Evolutionary conservation across 2,113 vertebrate species (phyloP).

Genomic region (Leucoraja erinaceus): DNA sequence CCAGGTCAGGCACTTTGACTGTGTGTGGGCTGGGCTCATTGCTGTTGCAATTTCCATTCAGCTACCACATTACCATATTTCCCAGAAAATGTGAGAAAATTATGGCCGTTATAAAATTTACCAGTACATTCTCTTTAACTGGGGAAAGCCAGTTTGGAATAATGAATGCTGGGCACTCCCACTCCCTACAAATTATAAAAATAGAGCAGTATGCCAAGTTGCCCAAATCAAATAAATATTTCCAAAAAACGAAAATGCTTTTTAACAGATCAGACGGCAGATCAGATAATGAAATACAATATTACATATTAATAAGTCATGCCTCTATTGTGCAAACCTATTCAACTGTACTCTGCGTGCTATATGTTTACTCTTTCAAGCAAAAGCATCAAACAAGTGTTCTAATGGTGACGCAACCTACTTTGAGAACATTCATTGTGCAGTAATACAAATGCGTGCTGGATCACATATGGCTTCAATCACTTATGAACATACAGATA

Average conservation of each 20-base stretch:
- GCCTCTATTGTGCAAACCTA: background rate
- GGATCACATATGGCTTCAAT: slow-evolving; percentile 16
- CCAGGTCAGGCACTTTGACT: background rate
- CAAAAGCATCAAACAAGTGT: background rate
- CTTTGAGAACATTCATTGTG: background rate
- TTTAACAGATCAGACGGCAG: background rate
- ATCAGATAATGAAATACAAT: background rate
- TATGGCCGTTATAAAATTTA: background rate
- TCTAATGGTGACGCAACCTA: background rate
- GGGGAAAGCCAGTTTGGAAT: background rate
- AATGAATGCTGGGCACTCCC: background rate
- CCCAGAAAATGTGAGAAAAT: background rate
- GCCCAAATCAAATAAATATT: background rate
- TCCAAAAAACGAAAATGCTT: background rate
- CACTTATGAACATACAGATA: background rate
- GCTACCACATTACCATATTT: background rate
- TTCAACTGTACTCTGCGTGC: background rate
- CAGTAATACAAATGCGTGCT: slow-evolving; percentile 6
- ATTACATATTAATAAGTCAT: background rate
- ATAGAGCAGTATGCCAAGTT: background rate
- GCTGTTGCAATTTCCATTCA: background rate
- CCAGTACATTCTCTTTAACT: background rate
- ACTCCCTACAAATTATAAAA: slow-evolving; percentile 19
- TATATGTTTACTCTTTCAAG: background rate
- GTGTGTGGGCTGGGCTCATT: slow-evolving; percentile 7